These are phyloP conservation scores for Geotrypetes seraphini DNA, from an alignment of 2,797 vertebrate genomes.

Conservation along the genomic window DNA sequence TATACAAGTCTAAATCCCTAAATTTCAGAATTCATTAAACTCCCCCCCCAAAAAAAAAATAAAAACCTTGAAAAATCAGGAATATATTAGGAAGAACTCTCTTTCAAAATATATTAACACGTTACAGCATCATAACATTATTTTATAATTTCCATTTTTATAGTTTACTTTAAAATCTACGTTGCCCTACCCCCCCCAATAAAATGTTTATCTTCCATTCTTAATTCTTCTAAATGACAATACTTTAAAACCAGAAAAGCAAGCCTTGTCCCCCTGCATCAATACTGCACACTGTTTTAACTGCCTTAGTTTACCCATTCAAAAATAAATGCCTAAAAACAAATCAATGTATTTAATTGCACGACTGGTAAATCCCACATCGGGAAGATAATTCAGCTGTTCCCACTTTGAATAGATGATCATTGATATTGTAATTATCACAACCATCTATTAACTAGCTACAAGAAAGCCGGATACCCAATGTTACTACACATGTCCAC, in stretches of 20 bases:
- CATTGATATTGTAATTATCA: conserved; percentile 30
- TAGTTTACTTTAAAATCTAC: too few relatives aligned
- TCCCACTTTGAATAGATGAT: conserved; percentile 25
- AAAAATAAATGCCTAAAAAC: conserved; percentile 38
- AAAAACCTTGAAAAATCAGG: conserved; percentile 1
- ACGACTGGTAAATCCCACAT: conserved; percentile 37
- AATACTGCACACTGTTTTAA: not conserved
- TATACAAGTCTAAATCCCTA: too few relatives aligned
- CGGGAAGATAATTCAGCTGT: conserved; percentile 31
- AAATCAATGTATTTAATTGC: conserved; percentile 35
- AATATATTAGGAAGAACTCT: too few relatives aligned
- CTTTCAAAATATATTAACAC: too few relatives aligned
- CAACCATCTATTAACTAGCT: conserved; percentile 37
- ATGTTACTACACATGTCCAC: conserved; percentile 4
- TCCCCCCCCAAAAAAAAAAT: too few relatives aligned
- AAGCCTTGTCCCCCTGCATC: not conserved
- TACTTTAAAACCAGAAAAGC: too few relatives aligned
- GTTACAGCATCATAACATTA: too few relatives aligned
- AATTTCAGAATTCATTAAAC: not conserved
- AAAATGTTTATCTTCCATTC: not conserved
- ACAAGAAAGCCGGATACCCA: conserved; percentile 20
- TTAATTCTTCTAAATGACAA: conserved; percentile 1
- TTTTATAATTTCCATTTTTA: too few relatives aligned
- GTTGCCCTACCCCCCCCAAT: not conserved
- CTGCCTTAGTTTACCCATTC: conserved; percentile 26